Evolutionary conservation across 2,888 invertebrate species (phyloP).

Genomic region (Folsomia candida): DNA sequence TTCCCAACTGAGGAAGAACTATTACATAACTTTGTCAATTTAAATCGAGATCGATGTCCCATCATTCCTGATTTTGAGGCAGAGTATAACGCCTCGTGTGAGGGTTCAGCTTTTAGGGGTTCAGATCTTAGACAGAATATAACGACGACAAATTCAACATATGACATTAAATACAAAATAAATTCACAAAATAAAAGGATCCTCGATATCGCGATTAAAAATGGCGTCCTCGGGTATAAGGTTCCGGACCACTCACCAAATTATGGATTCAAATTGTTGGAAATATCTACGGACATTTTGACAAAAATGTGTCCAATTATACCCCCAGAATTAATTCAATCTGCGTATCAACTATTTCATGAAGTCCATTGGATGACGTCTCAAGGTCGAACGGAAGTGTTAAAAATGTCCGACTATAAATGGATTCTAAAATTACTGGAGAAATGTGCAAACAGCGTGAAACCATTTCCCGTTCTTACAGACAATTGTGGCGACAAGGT

Average conservation of each 20-base stretch:
- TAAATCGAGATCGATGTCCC: neutral
- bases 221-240: neutral
- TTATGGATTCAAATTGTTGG: conserved; percentile 20
- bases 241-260: conserved; percentile 11
- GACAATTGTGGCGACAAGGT: conserved; percentile 27
- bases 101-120: neutral
- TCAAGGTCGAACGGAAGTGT: conserved; percentile 14
- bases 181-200: conserved; percentile 16
- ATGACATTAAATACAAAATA: neutral
- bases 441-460: neutral
- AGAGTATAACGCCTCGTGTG: neutral
- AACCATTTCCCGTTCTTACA: neutral
- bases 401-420: conserved; percentile 14
- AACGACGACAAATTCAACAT: neutral
- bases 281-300: conserved; percentile 5
- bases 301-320: conserved; percentile 22
- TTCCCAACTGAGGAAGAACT: neutral
- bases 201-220: conserved; percentile 7
- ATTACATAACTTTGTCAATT: neutral
- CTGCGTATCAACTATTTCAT: conserved; percentile 11
- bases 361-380: conserved; percentile 17
- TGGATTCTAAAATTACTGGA: conserved; percentile 24
- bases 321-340: conserved; percentile 15
- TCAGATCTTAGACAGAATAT: neutral
- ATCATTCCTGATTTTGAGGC: neutral